phyloP scores from a whole-genome alignment of 2,888 invertebrate genomes.

The Anaspis maculata region DNA sequence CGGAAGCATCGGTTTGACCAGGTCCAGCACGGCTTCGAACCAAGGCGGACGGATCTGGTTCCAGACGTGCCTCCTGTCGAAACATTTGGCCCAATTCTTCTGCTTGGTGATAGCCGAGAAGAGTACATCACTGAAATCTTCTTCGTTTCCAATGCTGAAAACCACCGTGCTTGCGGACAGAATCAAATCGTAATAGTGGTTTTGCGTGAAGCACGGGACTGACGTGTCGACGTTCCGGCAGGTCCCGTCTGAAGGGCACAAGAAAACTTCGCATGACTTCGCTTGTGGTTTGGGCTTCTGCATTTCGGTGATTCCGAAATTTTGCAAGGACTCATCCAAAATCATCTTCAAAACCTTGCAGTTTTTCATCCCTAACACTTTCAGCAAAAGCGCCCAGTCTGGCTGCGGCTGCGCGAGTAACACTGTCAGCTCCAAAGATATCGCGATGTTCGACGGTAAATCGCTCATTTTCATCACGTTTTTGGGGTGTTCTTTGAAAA shows the following conservation, averaged over 20 bases:
- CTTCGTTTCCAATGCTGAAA: conserved; percentile 53
- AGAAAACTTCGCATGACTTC: conserved; percentile 53
- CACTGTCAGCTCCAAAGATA: conserved; percentile 63
- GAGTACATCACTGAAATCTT: conserved; percentile 55
- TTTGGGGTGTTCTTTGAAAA: conserved; percentile 46
- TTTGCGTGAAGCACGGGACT: conserved; percentile 15
- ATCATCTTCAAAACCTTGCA: conserved; percentile 55
- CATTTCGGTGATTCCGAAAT: conserved; percentile 33
- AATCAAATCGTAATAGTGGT: conserved; percentile 49
- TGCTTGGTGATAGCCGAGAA: conserved; percentile 52
- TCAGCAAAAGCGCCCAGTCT: conserved; percentile 65
- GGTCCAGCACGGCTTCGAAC: conserved; percentile 61
- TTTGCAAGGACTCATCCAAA: conserved; percentile 45
- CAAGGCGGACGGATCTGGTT: conserved; percentile 72
- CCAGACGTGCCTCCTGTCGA: conserved; percentile 76
- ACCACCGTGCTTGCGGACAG: conserved; percentile 57
- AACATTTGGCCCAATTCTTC: conserved; percentile 59
- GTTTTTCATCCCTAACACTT: conserved; percentile 67
- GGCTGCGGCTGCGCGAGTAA: conserved; percentile 70
- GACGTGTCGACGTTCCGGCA: conserved; percentile 31
- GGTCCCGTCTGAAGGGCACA: conserved; percentile 60
- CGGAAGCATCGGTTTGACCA: conserved; percentile 54
- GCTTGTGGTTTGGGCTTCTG: conserved; percentile 23
- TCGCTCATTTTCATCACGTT: conserved; percentile 38
- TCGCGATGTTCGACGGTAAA: conserved; percentile 51